Base-by-base conservation (phyloP, 1,140 invertebrate genomes). In the Trachymyrmex septentrionalis region DNA sequence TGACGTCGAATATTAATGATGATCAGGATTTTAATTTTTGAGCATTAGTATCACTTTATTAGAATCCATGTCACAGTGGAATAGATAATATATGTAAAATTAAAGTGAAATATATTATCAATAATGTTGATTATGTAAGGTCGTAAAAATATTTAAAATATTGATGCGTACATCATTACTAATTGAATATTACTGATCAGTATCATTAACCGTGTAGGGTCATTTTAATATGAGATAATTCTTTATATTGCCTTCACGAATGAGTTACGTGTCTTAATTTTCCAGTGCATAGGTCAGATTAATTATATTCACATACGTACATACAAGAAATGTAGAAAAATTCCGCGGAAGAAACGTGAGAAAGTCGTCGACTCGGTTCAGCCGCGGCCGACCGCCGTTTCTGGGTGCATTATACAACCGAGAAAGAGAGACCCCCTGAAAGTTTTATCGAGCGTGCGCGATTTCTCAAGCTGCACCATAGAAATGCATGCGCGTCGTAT, bases 401-500 rank as follows among this genome's bases (percentile, higher is more conserved):
- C 87, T 71, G 24, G 34, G 72, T 90, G 82, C 82, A 90, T 90
- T 90, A 90, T 90, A 88, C 86, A 90, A 90, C 86, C 88, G 67
- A 80, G 86, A 66, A 50, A 44, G 75, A 90, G 89, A 86, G 88
- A 87, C 66, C 66, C 80, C 48, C 24, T 88, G 86, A 90, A 90
- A 90, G 89, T 90, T 90, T 90, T 90, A 90, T 90, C 88, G 86
- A 90, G 86, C 80, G 86, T 89, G 81, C 75, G 81, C 73, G 88
- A 90, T 90, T 86, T 90, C 87, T 44, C 69, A 67, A 75, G 85
- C 75, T 57, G 63, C 73, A 73, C 27, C 63, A 30, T 86, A 72
- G 48, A 88, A 90, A 90, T 86, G 81, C 77, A 84, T 81, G 80
- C 59, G 88, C 80, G 73, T 86, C 57, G 67, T 75, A 84, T 63